Base-by-base conservation (phyloP, 2,888 invertebrate genomes). In the Drosophila tanythrix region DNA sequence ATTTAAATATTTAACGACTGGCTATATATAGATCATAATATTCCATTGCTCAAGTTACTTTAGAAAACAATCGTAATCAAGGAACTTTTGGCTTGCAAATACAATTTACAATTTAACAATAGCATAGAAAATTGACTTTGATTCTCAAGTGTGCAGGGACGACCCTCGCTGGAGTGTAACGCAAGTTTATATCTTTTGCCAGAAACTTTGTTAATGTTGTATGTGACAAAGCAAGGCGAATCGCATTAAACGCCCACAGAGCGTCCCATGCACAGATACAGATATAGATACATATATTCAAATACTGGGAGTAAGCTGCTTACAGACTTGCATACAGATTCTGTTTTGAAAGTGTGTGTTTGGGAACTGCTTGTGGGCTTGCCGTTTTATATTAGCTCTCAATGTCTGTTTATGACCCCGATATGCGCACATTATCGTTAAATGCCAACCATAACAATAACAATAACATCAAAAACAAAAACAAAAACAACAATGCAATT, bases 351-450 rank as follows among this genome's bases (percentile, higher is more conserved):
- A 50, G 11, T 69, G 27, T 35, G 21, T n/a, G 33, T n/a, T 40
- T 13, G 38, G 56, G 48, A 18, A 15, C 33, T 59, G 35, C 40
- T 52, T 67, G 73, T 69, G 58, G 70, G 73, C 77, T 55, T 71
- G 66, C 57, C 76, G 67, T 67, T 84, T 76, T 76, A 77, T 83
- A 68, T 81, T 74, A 70, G 73, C 85, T 60, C 65, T 70, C 69
- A 71, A 82, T 82, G 78, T 66, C 71, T 85, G 75, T 81, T 86
- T 88, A 85, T 82, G 77, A 64, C 79, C 79, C 67, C 74, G 76
- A 90, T 90, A 87, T 82, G 85, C 64, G 53, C 76, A 83, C 89
- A 87, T 90, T 83, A 87, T 87, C 89, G 79, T 77, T 82, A 83
- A 86, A 88, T 80, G 76, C 71, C 75, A 69, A 70, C 51, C 70